A percentile compares a stretch with the other conserved stretches of the same genome.
phyloP scores from a whole-genome alignment of 1,140 invertebrate species.

The Neotoxoptera formosana region DNA sequence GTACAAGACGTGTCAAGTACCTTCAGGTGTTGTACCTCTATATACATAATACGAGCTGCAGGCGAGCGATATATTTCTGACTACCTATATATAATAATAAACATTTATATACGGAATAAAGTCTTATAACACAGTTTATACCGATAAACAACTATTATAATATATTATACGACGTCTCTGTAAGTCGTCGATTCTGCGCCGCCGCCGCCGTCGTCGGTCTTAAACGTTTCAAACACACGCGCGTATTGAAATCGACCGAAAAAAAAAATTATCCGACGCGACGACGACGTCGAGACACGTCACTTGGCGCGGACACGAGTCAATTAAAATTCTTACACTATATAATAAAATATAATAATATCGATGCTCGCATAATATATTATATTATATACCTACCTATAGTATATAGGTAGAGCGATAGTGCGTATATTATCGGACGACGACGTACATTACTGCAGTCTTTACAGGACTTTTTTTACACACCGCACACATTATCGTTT shows the following conservation, averaged over 20 bases:
- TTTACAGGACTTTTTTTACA: not conserved
- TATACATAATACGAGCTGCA: no score
- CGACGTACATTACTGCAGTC: slow-evolving; percentile 8
- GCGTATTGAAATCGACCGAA: not conserved
- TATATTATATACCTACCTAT: not conserved
- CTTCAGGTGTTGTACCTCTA: no score
- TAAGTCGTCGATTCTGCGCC: not conserved
- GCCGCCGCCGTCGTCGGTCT: not conserved
- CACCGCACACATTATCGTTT: not conserved
- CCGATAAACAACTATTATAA: not conserved
- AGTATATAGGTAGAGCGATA: not conserved
- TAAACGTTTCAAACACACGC: not conserved
- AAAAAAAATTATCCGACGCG: not conserved
- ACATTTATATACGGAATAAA: no score
- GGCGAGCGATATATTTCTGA: no score
- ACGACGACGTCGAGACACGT: not conserved
- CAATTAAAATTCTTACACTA: slow-evolving; percentile 27
- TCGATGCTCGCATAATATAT: not conserved
- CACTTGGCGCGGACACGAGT: not conserved
- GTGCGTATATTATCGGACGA: not conserved
- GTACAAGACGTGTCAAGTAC: no score
- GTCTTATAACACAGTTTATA: not conserved
- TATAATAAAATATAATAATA: not conserved
- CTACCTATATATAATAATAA: no score
- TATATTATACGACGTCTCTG: no score